These are phyloP conservation scores for Dissostichus mawsoni DNA, from an alignment of 2,113 vertebrate species.

Conservation along the genomic window DNA sequence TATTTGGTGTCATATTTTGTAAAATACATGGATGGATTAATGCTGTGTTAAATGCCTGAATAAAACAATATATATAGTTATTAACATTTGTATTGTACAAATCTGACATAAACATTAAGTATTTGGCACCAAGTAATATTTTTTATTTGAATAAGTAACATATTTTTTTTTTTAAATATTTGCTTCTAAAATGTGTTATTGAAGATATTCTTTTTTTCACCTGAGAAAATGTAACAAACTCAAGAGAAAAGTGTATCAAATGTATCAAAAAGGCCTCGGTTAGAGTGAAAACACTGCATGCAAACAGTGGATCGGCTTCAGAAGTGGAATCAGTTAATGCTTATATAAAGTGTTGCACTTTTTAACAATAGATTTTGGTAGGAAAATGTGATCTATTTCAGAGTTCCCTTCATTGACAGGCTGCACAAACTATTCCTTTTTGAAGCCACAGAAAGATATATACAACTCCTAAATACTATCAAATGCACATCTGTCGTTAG, in stretches of 20 bases:
- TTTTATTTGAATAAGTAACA: slow-evolving; percentile 21
- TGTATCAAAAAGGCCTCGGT: slow-evolving; percentile 61
- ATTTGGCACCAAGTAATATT: slow-evolving; percentile 58
- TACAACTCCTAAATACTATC: slow-evolving; percentile 22
- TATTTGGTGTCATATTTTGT: slow-evolving; percentile 1
- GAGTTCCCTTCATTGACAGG: slow-evolving; percentile 32
- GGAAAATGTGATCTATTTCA: slow-evolving; percentile 24
- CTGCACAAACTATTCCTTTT: slow-evolving; percentile 25
- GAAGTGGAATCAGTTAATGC: slow-evolving; percentile 58
- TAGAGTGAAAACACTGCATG: slow-evolving; percentile 52
- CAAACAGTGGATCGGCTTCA: slow-evolving; percentile 23
- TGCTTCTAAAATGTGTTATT: slow-evolving; percentile 24
- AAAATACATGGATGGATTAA: slow-evolving; percentile 50
- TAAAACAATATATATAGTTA: slow-evolving; percentile 47
- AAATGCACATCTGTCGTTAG: slow-evolving; percentile 38
- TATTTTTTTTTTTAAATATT: slow-evolving; percentile 31
- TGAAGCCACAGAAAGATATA: slow-evolving; percentile 39
- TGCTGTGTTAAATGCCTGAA: slow-evolving; percentile 40
- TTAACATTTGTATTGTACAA: slow-evolving; percentile 43
- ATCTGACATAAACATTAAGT: slow-evolving; percentile 44
- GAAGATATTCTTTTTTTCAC: slow-evolving; percentile 14
- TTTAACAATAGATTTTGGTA: slow-evolving; percentile 39
- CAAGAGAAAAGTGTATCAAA: slow-evolving; percentile 51
- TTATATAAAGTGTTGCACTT: slow-evolving; percentile 43
- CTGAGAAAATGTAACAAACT: slow-evolving; percentile 40